Percentiles rank a stretch among this genome's conserved stretches.
Conservation (phyloP, 2,888 invertebrate species). For the Isoperla grammatica region DNA sequence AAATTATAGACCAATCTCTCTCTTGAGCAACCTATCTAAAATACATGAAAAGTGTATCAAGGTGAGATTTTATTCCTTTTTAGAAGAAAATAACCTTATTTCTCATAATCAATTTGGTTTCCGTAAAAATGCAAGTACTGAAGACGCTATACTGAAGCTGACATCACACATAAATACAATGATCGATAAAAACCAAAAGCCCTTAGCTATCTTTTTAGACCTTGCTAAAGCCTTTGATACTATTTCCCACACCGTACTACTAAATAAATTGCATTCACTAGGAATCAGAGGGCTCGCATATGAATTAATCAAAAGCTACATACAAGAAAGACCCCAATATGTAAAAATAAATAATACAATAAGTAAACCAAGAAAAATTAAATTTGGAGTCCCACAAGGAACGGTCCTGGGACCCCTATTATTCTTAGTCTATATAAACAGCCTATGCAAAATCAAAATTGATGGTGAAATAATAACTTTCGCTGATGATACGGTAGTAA, state of each 20-base stretch:
- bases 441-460: background rate
- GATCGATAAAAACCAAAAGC: background rate
- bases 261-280: background rate
- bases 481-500: too few species aligned
- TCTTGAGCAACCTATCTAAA: background rate
- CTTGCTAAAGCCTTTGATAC: background rate
- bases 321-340: background rate
- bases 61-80: background rate
- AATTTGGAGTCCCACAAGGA: background rate
- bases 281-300: background rate
- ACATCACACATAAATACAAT: background rate
- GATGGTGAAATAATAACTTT: too few species aligned
- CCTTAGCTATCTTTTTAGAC: background rate
- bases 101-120: background rate
- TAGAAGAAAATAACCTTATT: background rate
- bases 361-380: too few species aligned
- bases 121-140: background rate
- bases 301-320: background rate
- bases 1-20: background rate
- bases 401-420: background rate
- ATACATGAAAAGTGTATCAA: background rate
- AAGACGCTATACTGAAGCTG: background rate
- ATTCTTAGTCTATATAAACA: background rate
- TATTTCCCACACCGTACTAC: background rate
- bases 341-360: background rate